Conservation (phyloP, 2,888 invertebrate genomes). For the Idaea biselata region DNA sequence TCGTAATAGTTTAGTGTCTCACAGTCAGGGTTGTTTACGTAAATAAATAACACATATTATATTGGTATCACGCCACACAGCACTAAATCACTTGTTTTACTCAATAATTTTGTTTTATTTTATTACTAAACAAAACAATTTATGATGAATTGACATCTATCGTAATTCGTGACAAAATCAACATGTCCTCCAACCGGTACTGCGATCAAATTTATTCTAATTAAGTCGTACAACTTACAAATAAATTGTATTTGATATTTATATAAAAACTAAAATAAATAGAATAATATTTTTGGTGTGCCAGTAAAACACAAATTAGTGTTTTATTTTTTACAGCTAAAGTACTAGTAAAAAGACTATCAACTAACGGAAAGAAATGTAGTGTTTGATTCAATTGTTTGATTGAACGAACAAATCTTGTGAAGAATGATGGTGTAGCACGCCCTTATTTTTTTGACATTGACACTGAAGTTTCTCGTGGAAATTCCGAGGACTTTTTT, state of each 20-base stretch:
- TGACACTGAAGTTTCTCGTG: background rate
- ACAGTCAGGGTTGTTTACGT: constrained; percentile 54
- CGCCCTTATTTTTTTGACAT: background rate
- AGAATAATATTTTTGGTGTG: background rate
- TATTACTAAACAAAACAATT: constrained; percentile 70
- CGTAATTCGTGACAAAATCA: constrained; percentile 72
- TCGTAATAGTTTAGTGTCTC: constrained; percentile 51
- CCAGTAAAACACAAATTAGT: background rate
- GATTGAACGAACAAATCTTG: background rate
- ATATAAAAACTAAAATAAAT: background rate
- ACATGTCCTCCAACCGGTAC: constrained; percentile 72
- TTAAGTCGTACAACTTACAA: background rate
- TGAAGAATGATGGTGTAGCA: background rate
- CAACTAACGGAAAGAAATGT: background rate
- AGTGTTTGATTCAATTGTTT: background rate
- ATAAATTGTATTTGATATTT: background rate
- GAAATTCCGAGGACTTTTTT: no score
- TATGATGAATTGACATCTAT: constrained; percentile 72
- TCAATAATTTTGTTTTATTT: constrained; percentile 66
- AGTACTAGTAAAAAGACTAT: background rate
- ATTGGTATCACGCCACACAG: constrained; percentile 60
- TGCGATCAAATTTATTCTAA: constrained; percentile 52
- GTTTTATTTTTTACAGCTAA: background rate
- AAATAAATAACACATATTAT: constrained; percentile 69
- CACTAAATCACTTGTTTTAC: constrained; percentile 61